phyloP scores from a whole-genome alignment of 2,113 vertebrate species.

The Callionymus lyra region DNA sequence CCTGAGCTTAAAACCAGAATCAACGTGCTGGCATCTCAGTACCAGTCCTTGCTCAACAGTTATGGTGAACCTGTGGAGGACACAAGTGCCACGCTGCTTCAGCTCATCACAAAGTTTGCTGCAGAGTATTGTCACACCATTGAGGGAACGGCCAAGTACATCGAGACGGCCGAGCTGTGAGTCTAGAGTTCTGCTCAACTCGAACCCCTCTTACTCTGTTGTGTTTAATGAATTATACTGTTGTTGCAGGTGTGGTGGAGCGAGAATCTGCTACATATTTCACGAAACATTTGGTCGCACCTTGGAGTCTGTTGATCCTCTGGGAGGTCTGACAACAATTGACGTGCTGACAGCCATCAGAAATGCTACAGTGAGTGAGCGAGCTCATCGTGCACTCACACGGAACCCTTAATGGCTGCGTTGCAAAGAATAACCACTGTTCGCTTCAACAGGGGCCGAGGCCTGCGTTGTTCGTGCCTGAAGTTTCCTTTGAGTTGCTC shows the following conservation, averaged over 20 bases:
- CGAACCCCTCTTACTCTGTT: too few relatives aligned
- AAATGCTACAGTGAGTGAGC: conserved; percentile 87
- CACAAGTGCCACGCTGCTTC: conserved; percentile 88
- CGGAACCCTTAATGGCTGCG: background rate
- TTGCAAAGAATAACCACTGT: background rate
- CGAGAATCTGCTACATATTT: conserved; percentile 97
- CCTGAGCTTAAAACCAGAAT: conserved; percentile 96
- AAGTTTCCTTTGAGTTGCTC: conserved; percentile 92
- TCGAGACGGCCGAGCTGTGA: conserved; percentile 94
- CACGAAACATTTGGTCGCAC: conserved; percentile 97
- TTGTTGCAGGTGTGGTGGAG: conserved; percentile 84
- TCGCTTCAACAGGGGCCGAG: conserved; percentile 77
- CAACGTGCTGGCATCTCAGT: conserved; percentile 91
- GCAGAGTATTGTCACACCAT: conserved; percentile 98
- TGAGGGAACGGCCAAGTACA: conserved; percentile 98
- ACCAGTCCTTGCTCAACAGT: conserved; percentile 90
- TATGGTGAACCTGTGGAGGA: conserved; percentile 95
- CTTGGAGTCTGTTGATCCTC: conserved; percentile 89
- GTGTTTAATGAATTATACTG: too few relatives aligned
- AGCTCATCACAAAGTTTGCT: conserved; percentile 98
- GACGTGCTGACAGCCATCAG: conserved; percentile 97
- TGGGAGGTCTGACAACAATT: conserved; percentile 93
- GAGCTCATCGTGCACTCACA: background rate
- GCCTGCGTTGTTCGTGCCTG: conserved; percentile 93
- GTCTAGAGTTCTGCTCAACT: too few relatives aligned